Base-by-base conservation (phyloP, 92 coral and sea anemone species). In the Siderastrea radians region DNA sequence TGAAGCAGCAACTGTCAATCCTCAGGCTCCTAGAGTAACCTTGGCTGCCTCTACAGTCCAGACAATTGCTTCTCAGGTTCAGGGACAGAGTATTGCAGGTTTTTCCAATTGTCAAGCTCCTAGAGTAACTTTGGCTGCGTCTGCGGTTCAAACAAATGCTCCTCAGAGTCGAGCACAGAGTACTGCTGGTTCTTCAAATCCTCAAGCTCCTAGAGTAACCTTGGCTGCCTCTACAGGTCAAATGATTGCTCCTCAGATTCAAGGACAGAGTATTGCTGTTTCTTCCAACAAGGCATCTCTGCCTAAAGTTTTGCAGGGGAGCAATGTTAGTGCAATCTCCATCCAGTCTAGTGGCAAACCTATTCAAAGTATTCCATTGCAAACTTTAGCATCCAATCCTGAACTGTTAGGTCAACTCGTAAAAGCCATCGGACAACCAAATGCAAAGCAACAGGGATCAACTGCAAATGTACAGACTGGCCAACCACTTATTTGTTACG, bases 401-500 rank as follows among this genome's bases (percentile, higher is more conserved):
- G 73, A 73, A 61, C 26, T 84, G 55, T 53, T 84, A 49, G 69
- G 72, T 73, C 87, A 84, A n/a, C 80, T 84, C 62, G 87, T 84
- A 5, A 84, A 84, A 74, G 87, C 87, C 45, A 84, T 84, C 67
- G 87, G 87, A 49, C 87, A 84, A n/a, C 80, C 71, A 26, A 77
- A 48, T 58, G 54, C 17, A 45, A 84, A 73, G 59, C 80, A 62
- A 48, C 77, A 57, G 64, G 78, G 77, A 54, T 46, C 86, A 55
- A 54, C 61, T 60, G 59, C 62, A 55, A 52, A 59, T 38, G 49
- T 74, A 49, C 87, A 84, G 63, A 74, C 72, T 72, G 73, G 73
- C 50, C 87, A 84, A 60, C 87, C 87, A 57, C 80, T 84, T 2
- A 84, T 84, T 74, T 84, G 87, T 52, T 84, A 84, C 61, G 87